Evolutionary conservation across 2,888 invertebrate genomes (phyloP), one percentile per base, ranked within the genome.

Genomic region (Trilocha varians): DNA sequence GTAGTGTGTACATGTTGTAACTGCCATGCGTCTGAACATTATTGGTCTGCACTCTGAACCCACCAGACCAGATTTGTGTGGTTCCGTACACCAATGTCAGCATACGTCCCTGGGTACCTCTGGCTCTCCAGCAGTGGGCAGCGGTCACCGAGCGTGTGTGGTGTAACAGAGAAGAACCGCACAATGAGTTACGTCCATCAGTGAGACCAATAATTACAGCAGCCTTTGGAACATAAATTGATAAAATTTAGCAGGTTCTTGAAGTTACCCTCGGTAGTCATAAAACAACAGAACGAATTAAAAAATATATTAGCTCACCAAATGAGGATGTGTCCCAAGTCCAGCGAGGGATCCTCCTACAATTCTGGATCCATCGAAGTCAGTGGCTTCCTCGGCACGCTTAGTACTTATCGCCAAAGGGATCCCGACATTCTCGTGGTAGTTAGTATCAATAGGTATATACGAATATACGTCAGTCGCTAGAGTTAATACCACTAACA

Each of bases 111-210:
- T 63, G 62, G 40, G 40, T 49, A 16, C 51, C 42, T 3, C 60
- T 52, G 46, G 66, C 58, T 34, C 50, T 48, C 73, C 71, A 70
- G 53, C 70, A 72, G n/a, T n/a, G n/a, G n/a, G n/a, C n/a, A n/a
- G n/a, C n/a, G 48, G 65, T 63, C 35, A 64, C 50, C 5, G 60
- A 48, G 36, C 55, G 57, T 3, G 53, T 57, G 52, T 55, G 57
- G 38, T 41, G 47, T 47, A 65, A 43, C 58, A 62, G 53, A n/a
- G 65, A 56, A 11, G 64, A 54, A 48, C 59, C 59, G 47, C 66
- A 59, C 33, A 64, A 60, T 0, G 64, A 59, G 3, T 55, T 59
- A 13, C 37, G 46, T 13, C 63, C 64, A 2, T 46, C 38, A 32
- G 52, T 53, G 54, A 66, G 47, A 9, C 53, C 57, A 47, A 66